These are phyloP conservation scores for Hylia prasina DNA, from an alignment of 2,113 vertebrate species.

Conservation along the genomic window DNA sequence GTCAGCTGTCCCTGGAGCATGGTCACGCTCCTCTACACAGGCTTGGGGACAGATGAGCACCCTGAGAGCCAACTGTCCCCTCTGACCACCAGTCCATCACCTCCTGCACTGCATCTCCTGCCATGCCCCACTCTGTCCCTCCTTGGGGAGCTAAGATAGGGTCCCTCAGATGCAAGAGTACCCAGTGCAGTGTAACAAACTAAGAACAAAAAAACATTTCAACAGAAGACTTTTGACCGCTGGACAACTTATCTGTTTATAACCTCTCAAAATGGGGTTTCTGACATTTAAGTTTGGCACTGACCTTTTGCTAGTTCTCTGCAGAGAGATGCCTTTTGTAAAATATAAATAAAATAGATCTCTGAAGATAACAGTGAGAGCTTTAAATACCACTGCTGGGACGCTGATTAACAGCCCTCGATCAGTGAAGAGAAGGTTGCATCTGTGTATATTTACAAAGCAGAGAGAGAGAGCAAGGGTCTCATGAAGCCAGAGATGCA, in stretches of 20 bases:
- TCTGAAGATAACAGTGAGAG: neutral
- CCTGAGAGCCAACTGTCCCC: neutral
- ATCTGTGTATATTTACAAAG: neutral
- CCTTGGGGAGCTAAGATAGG: neutral
- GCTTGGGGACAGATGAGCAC: neutral
- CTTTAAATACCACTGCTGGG: conserved; percentile 33
- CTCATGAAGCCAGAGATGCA: neutral
- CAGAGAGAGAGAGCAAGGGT: neutral
- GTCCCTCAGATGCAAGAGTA: neutral
- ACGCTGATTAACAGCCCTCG: neutral
- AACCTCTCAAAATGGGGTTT: conserved; percentile 22
- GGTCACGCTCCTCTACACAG: neutral
- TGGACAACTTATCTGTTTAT: neutral
- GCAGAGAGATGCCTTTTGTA: conserved; percentile 36
- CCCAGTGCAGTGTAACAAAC: neutral
- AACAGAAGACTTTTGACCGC: neutral
- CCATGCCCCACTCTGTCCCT: neutral
- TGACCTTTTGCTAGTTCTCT: conserved; percentile 46
- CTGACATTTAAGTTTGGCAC: conserved; percentile 31
- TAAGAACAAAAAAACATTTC: neutral
- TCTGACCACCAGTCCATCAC: neutral
- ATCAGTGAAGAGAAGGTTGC: neutral
- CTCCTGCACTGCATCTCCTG: neutral
- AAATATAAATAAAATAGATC: conserved; percentile 39
- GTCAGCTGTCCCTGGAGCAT: neutral